Conservation (phyloP, 2,888 invertebrate species). For the Cremastinae sp. region DNA sequence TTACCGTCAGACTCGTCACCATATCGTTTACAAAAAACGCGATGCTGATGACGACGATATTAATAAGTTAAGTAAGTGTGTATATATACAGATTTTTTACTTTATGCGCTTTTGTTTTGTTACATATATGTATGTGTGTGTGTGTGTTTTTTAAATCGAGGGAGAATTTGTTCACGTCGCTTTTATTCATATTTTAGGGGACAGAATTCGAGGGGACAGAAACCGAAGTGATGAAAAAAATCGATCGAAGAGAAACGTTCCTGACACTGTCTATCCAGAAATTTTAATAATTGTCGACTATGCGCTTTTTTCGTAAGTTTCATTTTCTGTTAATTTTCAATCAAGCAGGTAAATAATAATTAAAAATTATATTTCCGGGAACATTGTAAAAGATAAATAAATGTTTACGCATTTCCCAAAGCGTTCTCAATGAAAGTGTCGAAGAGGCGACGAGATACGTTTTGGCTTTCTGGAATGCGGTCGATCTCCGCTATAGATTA, state of each 20-base stretch:
- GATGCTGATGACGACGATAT: slow-evolving; percentile 19
- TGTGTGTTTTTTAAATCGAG: no score
- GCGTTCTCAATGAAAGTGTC: slow-evolving; percentile 63
- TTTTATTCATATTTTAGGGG: no score
- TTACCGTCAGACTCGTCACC: slow-evolving; percentile 64
- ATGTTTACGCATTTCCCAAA: no score
- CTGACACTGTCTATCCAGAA: slow-evolving; percentile 71
- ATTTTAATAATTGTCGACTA: slow-evolving; percentile 71
- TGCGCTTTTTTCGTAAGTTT: slow-evolving; percentile 62
- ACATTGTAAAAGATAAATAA: neutral
- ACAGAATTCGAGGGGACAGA: slow-evolving; percentile 40
- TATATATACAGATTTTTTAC: no score
- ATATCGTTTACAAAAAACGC: slow-evolving; percentile 67
- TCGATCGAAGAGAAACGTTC: slow-evolving; percentile 48
- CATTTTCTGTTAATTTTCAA: neutral
- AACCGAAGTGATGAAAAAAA: neutral
- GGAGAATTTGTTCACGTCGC: no score
- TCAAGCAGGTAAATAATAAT: neutral
- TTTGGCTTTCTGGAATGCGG: slow-evolving; percentile 74
- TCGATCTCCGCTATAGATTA: slow-evolving; percentile 73
- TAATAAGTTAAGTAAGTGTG: neutral
- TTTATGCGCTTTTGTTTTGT: no score
- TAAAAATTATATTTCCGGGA: neutral
- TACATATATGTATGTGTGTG: no score
- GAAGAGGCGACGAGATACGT: slow-evolving; percentile 67